Evolutionary conservation across 2,888 invertebrate species (phyloP), one percentile per base, ranked within the genome.

Genomic region (Frankliniella fusca): DNA sequence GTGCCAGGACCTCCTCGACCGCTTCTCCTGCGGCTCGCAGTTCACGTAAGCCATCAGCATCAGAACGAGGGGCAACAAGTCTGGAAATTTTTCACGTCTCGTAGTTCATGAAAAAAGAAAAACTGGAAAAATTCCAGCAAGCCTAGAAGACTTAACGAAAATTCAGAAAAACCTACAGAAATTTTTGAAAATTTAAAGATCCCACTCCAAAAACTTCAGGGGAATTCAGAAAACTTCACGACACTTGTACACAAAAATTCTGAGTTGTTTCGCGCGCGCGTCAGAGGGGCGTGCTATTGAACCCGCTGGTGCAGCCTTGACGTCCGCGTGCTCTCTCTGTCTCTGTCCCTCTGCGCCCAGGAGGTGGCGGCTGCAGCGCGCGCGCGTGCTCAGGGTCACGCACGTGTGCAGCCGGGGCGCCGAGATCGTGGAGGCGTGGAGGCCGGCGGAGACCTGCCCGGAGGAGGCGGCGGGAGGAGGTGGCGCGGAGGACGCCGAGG

Each of bases 381-480:
- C 70, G 70, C 70, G 70, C 23, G 70, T 76, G 70, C 70, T 76
- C 11, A 23, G 70, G 70, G 70, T 76, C 23, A 76, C 70, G 27
- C 70, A 76, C 70, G 70, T 76, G 23, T 76, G 70, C 70, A 76
- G 70, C 27, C n/a, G 70, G 9, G 70, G 70, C 23, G 70, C 70
- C 70, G 70, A 76, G 70, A 76, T 76, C 23, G 70, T 23, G 70
- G 70, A 76, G 70, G 23, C 10, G 70, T 76, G 70, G 70, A 23
- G 70, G 10, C 70, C 70, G 0, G 70, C 70, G 2, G 70, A 76
- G 70, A 10, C 27, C 27, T 23, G 27, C 23, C 70, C 8, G 70
- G 12, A 27, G 23, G 23, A 54, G 12, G 54, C 12, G 15, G 12
- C 0, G 54, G 54, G 18, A 15, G 15, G 20, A 20, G 54, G 18